These are phyloP conservation scores for Serranus cabrilla DNA, from an alignment of 2,797 vertebrate species.

Conservation along the genomic window DNA sequence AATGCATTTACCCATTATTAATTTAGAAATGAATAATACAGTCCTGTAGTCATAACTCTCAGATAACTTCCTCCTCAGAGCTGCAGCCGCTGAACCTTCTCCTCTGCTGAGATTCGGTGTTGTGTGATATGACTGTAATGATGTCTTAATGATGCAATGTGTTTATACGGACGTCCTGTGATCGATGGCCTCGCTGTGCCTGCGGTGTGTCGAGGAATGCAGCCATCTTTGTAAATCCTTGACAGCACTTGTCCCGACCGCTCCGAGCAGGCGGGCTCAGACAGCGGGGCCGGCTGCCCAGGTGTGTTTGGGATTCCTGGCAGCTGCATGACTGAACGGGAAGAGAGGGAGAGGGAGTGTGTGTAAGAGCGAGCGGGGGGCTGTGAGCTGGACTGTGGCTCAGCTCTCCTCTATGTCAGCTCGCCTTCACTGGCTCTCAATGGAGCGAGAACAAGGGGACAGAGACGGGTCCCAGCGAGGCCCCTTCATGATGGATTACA, in stretches of 20 bases:
- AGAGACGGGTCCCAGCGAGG: conserved; percentile 56
- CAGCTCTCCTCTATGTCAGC: conserved; percentile 77
- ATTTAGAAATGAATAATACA: conserved; percentile 1
- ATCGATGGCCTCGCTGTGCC: conserved; percentile 28
- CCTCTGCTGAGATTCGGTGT: background rate
- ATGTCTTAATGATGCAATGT: conserved; percentile 59
- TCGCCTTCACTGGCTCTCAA: conserved; percentile 85
- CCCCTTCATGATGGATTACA: conserved; percentile 82
- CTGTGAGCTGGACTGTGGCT: conserved; percentile 37
- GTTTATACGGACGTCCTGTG: conserved; percentile 43
- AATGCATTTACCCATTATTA: background rate
- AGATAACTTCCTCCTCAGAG: background rate
- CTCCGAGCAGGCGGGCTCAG: conserved; percentile 48
- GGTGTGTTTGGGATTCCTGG: conserved; percentile 80
- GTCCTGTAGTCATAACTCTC: background rate
- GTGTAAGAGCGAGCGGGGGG: background rate
- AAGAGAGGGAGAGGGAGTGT: background rate
- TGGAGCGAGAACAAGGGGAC: conserved; percentile 84
- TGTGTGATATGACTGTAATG: conserved; percentile 48
- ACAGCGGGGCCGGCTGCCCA: conserved; percentile 48
- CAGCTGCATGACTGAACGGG: conserved; percentile 53
- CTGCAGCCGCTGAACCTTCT: conserved; percentile 8
- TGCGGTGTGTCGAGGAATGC: conserved; percentile 62
- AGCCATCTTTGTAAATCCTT: conserved; percentile 48
- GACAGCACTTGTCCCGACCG: conserved; percentile 65